A percentile compares a stretch with the other conserved stretches of the same genome.
Evolutionary conservation across 2,888 invertebrate species (phyloP).

Genomic region (Saturnia pavonia): DNA sequence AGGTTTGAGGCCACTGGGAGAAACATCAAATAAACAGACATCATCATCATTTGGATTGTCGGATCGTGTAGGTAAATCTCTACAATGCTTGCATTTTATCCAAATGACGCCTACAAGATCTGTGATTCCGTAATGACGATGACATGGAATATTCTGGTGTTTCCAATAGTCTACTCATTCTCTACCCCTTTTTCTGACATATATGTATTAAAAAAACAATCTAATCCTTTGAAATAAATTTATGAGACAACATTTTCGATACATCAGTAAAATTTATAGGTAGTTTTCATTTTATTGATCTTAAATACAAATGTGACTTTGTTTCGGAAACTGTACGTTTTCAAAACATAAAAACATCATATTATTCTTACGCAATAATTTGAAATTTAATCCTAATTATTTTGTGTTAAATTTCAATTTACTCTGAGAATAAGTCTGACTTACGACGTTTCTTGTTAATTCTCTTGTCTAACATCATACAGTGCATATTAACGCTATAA

Average conservation of each 20-base stretch:
- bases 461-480: slow-evolving; percentile 28
- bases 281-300: slow-evolving; percentile 34
- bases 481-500: slow-evolving; percentile 58
- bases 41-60: no score
- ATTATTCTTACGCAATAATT: not conserved
- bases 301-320: slow-evolving; percentile 44
- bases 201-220: no score
- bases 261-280: slow-evolving; percentile 17
- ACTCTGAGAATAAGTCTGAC: not conserved
- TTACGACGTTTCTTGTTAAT: slow-evolving; percentile 5
- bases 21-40: no score
- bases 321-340: slow-evolving; percentile 31
- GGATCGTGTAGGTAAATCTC: no score
- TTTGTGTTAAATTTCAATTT: slow-evolving; percentile 9
- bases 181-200: no score
- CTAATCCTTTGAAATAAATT: not conserved
- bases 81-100: no score
- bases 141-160: no score
- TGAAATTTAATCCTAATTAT: slow-evolving; percentile 14
- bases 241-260: slow-evolving; percentile 17
- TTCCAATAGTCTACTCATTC: no score
- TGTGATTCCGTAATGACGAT: no score
- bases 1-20: no score
- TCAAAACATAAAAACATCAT: not conserved
- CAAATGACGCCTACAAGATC: no score